Percentiles rank a stretch among this genome's conserved stretches.
These are phyloP conservation scores for Myopa testacea DNA, from an alignment of 2,888 invertebrate species.

Conservation along the genomic window DNA sequence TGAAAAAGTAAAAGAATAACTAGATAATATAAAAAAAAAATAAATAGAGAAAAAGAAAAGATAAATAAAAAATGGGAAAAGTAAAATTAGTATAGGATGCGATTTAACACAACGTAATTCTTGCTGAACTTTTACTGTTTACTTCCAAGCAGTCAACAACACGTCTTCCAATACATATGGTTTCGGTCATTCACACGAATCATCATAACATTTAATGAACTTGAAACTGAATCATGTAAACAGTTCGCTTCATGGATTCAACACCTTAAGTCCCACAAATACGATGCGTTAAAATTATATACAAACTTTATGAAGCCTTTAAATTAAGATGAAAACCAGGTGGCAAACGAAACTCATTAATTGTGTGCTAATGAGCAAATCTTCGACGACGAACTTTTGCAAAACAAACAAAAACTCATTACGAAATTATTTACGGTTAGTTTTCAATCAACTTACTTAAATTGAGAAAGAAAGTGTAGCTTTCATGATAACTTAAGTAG, in stretches of 20 bases:
- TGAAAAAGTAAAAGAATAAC: no score
- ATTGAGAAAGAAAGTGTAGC: no score
- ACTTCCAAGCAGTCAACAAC: slow-evolving; percentile 4
- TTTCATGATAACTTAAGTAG: no score
- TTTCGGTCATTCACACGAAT: slow-evolving; percentile 27
- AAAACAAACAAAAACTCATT: no score
- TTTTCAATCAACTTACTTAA: no score
- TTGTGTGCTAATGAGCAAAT: no score
- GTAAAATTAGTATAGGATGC: neutral
- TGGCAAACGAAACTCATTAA: no score
- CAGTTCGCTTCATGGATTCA: no score
- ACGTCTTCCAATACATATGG: slow-evolving; percentile 12
- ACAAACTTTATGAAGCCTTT: neutral
- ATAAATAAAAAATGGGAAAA: neutral
- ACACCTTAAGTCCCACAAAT: neutral
- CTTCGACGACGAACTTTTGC: no score
- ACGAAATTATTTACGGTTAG: no score
- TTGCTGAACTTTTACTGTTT: neutral
- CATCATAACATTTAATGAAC: slow-evolving; percentile 27
- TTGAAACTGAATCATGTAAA: slow-evolving; percentile 22
- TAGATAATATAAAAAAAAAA: neutral
- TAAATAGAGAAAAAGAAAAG: neutral
- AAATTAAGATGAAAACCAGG: no score
- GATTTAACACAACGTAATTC: neutral
- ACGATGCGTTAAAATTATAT: neutral